Evolutionary conservation across 1,140 invertebrate species (phyloP), one percentile per base, ranked within the genome.

Genomic region (Drosophila tristis): DNA sequence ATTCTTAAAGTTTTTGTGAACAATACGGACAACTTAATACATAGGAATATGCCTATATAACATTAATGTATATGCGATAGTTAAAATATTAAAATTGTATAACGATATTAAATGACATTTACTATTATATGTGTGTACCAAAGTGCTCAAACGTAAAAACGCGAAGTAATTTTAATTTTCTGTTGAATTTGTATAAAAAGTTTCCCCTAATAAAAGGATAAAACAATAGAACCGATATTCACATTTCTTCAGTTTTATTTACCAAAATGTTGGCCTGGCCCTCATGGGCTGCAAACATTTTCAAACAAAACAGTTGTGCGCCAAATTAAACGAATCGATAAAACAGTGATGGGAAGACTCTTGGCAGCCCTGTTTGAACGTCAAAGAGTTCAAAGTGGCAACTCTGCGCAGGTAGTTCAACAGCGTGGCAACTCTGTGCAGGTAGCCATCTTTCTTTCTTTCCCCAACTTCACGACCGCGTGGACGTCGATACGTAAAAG

Each of bases 381-480:
- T 39, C 35, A 39, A 11, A 13, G 4, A 5, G 16, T 16, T 16
- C 20, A 20, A 20, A 20, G 20, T 20, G 20, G 20, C 23, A 25
- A 25, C 23, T 25, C 23, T 25, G 23, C 4, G 2, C 23, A 25
- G 23, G 23, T 25, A 4, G 23, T 25, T 25, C 23, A 25, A 4
- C 4, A 25, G 5, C 0, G 4, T 39, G 35, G 35, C 35, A 39
- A 39, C 35, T 39, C 11, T 39, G 11, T 39, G 11, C 11, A 16
- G 9, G 50, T 16, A 75, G 80, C 77, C 80, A 79, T 89, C 58
- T 90, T 89, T 76, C 84, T 89, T 91, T 86, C 80, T 90, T 91
- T 81, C 74, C 70, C 65, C 70, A 79, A 67, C 43, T 78, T 78
- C 64, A 74, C 74, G 74, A 90, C 90, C 90, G 90, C 90, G 90